Evolutionary conservation across 1,140 invertebrate species (phyloP), one percentile per base, ranked within the genome.

Genomic region (Trichogramma pretiosum): DNA sequence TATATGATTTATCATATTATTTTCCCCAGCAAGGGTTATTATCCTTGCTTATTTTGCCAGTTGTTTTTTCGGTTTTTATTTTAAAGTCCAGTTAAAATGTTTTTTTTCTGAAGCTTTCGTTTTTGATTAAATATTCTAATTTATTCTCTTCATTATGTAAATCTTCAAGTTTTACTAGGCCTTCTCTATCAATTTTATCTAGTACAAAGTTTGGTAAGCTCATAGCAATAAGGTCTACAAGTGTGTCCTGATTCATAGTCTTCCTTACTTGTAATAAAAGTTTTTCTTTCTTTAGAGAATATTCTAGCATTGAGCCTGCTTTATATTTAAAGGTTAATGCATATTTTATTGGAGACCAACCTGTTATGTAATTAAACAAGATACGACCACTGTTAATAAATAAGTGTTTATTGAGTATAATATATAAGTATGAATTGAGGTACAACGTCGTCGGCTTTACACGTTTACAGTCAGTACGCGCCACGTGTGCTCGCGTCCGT

Each of bases 281-380:
- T 53, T 47, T 50, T 58, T 56, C 49, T 54, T 55, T 52, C 46
- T 43, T 48, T 43, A 53, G 26, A 22, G 53, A 22, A 38, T 57
- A 53, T 32, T 49, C 44, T 41, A 51, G 22, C 35, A 58, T 41
- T 39, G 56, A 44, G 36, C 41, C 41, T n/a, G 13, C 7, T 47
- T 46, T 30, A 36, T 54, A 54, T 47, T 41, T 50, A 24, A 26
- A 58, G 9, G n/a, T 17, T 10, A 54, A 28, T 16, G 52, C 54
- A 23, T 58, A 49, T 24, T 8, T 52, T 10, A 54, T 36, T 39
- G 52, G 48, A 10, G 35, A 36, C 52, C 56, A 60, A 13, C 54
- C 47, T 53, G n/a, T n/a, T n/a, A n/a, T n/a, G n/a, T n/a, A n/a
- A n/a, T n/a, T n/a, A n/a, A n/a, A n/a, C n/a, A n/a, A n/a, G n/a